A percentile compares a stretch with the other conserved stretches of the same genome.
Conservation (phyloP, 2,113 vertebrate genomes). For the Prionailurus viverrinus region DNA sequence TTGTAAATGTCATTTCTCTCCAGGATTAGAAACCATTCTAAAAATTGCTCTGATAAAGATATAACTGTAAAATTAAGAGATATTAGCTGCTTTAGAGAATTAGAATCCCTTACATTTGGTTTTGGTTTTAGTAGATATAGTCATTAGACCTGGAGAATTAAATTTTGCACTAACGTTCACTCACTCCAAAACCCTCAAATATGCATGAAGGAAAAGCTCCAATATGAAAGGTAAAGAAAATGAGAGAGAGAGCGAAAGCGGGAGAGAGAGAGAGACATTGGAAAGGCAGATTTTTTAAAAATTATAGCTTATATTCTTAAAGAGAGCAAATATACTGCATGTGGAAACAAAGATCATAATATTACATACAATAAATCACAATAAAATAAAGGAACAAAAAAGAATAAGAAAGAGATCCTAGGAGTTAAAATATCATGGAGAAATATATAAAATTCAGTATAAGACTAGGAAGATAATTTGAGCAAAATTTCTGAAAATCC, state of each 20-base stretch:
- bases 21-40: not conserved
- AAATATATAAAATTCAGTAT: not conserved
- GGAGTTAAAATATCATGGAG: not conserved
- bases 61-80: not conserved
- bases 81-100: not conserved
- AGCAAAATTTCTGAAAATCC: not conserved
- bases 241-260: not conserved
- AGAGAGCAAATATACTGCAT: not conserved
- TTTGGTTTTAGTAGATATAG: not conserved
- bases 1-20: not conserved
- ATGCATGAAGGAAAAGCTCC: not conserved
- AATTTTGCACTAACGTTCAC: not conserved
- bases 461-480: not conserved
- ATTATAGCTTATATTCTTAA: not conserved
- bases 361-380: not conserved
- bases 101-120: not conserved
- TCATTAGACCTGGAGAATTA: not conserved
- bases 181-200: not conserved
- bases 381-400: not conserved
- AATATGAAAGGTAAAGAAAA: not conserved
- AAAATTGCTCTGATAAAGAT: not conserved
- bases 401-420: not conserved
- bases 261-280: not conserved
- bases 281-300: not conserved
- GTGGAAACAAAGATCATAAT: not conserved